Percentiles rank a stretch among this genome's conserved stretches.
Conservation (phyloP, 2,113 vertebrate species). For the Arvicanthis niloticus region DNA sequence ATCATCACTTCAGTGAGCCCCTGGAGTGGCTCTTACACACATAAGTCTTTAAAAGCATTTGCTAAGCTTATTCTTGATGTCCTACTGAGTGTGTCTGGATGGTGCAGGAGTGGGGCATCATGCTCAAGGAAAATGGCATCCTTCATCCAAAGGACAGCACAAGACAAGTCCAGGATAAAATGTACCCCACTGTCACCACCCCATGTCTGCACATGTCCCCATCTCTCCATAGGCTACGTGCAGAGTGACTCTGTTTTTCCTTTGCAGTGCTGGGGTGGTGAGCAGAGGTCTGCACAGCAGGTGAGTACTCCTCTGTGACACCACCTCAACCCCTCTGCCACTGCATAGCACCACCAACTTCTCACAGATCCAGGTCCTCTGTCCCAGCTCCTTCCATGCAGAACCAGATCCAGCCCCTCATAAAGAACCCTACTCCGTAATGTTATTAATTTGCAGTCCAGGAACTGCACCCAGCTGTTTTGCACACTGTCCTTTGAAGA, state of each 20-base stretch:
- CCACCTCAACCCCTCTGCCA: not conserved
- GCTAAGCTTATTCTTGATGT: not conserved
- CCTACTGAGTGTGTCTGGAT: not conserved
- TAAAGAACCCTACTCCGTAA: rapidly evolving
- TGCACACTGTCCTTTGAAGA: not conserved
- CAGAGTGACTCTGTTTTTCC: not conserved
- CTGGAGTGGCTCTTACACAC: rapidly evolving
- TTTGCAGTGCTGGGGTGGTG: not conserved
- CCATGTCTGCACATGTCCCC: not conserved
- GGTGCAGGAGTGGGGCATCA: too few relatives aligned
- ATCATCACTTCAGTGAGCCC: rapidly evolving
- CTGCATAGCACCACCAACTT: too few relatives aligned
- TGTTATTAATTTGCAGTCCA: too few relatives aligned
- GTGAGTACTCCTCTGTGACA: not conserved
- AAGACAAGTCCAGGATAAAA: not conserved
- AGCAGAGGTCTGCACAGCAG: not conserved
- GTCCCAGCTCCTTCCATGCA: too few relatives aligned
- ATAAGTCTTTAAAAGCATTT: not conserved
- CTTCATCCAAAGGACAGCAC: not conserved
- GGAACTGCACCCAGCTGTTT: not conserved
- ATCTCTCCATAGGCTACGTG: rapidly evolving
- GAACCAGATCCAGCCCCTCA: not conserved
- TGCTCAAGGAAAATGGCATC: not conserved
- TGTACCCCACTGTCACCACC: not conserved
- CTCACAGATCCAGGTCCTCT: not conserved